phyloP scores from a whole-genome alignment of 2,113 vertebrate genomes.

The Pipra filicauda region DNA sequence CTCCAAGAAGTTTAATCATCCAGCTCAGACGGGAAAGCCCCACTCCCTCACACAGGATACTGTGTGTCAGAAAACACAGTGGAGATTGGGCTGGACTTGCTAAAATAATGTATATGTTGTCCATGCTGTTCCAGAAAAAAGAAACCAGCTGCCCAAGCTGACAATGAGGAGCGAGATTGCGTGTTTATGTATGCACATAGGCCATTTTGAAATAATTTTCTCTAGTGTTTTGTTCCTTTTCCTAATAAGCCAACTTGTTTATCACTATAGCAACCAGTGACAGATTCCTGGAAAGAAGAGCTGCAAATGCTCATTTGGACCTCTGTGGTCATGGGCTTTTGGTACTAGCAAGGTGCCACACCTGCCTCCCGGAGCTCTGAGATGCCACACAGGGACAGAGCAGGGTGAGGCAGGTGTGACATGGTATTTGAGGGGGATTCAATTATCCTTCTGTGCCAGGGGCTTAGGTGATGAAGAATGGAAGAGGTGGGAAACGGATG shows the following conservation, averaged over 20 bases:
- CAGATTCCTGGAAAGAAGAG: slow-evolving; percentile 13
- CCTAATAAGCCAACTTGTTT: slow-evolving; percentile 57
- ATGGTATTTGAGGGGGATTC: not conserved
- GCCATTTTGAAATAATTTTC: slow-evolving; percentile 40
- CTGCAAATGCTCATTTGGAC: slow-evolving; percentile 10
- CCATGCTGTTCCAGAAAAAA: not conserved
- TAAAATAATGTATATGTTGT: not conserved
- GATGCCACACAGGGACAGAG: not conserved
- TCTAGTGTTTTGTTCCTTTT: slow-evolving; percentile 39
- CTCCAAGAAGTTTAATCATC: not conserved
- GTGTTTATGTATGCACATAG: not conserved
- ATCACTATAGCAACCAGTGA: slow-evolving; percentile 56
- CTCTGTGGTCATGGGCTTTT: not conserved
- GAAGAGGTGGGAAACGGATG: not conserved
- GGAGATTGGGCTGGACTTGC: not conserved
- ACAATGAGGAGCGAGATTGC: not conserved
- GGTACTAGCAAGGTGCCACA: not conserved
- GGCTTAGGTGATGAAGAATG: not conserved
- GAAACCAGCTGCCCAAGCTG: not conserved
- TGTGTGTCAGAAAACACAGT: not conserved
- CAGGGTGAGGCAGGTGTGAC: not conserved
- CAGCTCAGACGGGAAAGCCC: not conserved
- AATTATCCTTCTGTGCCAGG: not conserved
- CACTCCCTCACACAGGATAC: not conserved
- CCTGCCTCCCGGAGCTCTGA: not conserved